A percentile compares a stretch with the other conserved stretches of the same genome.
phyloP scores from a whole-genome alignment of 2,113 vertebrate genomes.

The Xiphophorus couchianus region DNA sequence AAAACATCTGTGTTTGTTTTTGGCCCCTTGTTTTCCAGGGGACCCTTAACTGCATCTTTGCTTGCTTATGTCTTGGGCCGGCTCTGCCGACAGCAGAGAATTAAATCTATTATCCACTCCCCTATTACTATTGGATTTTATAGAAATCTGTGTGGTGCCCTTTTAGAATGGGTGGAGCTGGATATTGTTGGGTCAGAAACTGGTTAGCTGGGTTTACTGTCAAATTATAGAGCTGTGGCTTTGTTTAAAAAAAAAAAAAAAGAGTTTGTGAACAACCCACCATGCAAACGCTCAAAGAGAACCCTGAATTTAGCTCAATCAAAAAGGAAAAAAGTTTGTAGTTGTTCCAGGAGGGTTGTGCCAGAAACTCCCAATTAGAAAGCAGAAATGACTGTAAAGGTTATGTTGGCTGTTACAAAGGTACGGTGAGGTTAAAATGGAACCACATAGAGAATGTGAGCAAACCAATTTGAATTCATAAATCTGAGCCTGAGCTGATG shows the following conservation, averaged over 20 bases:
- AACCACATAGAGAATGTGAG: conserved; percentile 45
- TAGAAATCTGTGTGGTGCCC: not conserved
- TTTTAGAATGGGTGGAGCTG: conserved; percentile 35
- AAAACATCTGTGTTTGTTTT: too few relatives aligned
- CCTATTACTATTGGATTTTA: not conserved
- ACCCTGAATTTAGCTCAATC: conserved; percentile 63
- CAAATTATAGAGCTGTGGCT: conserved; percentile 52
- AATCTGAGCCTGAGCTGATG: conserved; percentile 36
- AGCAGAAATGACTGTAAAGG: conserved; percentile 41
- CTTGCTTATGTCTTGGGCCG: too few relatives aligned
- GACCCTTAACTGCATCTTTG: too few relatives aligned
- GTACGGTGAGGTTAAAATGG: conserved; percentile 29
- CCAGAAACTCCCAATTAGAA: conserved; percentile 59
- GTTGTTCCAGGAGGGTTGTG: conserved; percentile 19
- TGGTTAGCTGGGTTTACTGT: conserved; percentile 55
- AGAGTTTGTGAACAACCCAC: conserved; percentile 58
- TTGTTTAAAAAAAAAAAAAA: conserved; percentile 55
- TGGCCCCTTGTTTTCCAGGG: too few relatives aligned
- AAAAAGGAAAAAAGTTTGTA: conserved; percentile 30
- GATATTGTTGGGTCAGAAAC: conserved; percentile 41
- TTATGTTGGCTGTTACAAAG: conserved; percentile 32
- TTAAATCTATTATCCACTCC: not conserved
- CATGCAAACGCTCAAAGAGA: conserved; percentile 37
- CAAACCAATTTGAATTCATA: conserved; percentile 32
- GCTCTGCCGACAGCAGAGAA: not conserved